Evolutionary conservation across 2,113 vertebrate genomes (phyloP).

Genomic region (Malurus cyaneus): DNA sequence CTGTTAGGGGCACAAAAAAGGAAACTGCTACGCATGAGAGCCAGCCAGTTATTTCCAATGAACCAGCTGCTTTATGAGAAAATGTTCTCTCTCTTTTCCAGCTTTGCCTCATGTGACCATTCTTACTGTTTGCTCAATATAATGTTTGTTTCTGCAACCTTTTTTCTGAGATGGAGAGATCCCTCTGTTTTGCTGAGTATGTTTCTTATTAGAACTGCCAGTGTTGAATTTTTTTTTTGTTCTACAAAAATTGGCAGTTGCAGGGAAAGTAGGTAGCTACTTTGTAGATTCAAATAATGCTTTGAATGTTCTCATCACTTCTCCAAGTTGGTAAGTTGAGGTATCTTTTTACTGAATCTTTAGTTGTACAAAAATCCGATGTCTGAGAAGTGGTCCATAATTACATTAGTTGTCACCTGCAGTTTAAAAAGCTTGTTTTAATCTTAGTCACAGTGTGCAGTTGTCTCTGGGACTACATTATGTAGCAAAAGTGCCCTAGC

Average conservation of each 20-base stretch:
- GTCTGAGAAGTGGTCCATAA: neutral
- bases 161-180: neutral
- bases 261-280: neutral
- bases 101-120: fast-evolving
- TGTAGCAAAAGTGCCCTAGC: neutral
- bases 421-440: neutral
- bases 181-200: neutral
- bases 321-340: neutral
- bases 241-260: neutral
- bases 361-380: neutral
- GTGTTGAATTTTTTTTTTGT: neutral
- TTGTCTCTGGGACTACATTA: neutral
- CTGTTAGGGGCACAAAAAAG: neutral
- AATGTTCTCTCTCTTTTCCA: neutral
- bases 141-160: neutral
- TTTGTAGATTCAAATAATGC: neutral
- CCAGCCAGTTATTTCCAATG: neutral
- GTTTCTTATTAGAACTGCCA: neutral
- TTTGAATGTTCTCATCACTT: neutral
- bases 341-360: neutral
- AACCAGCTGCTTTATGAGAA: neutral
- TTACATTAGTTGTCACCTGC: neutral
- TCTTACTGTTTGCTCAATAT: neutral
- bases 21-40: neutral
- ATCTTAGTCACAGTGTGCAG: neutral